Evolutionary conservation across 2,797 vertebrate species (phyloP), one percentile per base, ranked within the genome.

Genomic region (Takifugu rubripes): DNA sequence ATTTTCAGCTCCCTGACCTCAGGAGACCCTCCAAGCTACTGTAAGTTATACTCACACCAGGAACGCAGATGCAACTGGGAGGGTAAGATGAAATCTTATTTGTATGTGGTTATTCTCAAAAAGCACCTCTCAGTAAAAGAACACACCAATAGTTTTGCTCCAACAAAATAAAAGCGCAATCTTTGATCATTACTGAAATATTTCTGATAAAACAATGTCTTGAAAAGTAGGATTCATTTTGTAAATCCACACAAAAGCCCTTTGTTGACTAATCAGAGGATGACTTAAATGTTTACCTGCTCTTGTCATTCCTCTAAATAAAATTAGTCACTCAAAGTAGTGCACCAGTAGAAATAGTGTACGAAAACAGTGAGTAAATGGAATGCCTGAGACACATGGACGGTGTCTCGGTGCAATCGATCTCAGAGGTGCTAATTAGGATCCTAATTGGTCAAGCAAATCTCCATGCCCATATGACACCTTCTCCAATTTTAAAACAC

Each of bases 1-100:
- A 91, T 88, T 87, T 90, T 88, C 85, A 84, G 86, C 82, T 90
- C 84, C 63, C 80, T 90, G 90, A 91, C 89, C 89, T 91, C 89
- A 89, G 73, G 86, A 90, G 89, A 90, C 89, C 86, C 88, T 84
- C 81, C 78, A 81, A 68, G 63, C 86, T 87, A 86, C 87, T 84
- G 87, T 84, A 87, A 83, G 82, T 84, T 70, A 84, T 63, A 76
- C 78, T 80, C 82, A 79, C 82, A 87, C 83, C 84, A 81, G 87
- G 81, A 80, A 81, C 73, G 66, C 86, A 85, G 82, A 88, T 86
- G 84, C 72, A 21, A 85, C 67, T 74, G 68, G 53, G 64, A 74
- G 60, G 65, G 56, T 81, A 58, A 47, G 17, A 66, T 66, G 49
- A 21, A 45, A 49, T 58, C 77, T 57, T 66, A 63, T 72, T 69